Evolutionary conservation across 2,888 invertebrate species (phyloP), one percentile per base, ranked within the genome.

Genomic region (Aquatica leii): DNA sequence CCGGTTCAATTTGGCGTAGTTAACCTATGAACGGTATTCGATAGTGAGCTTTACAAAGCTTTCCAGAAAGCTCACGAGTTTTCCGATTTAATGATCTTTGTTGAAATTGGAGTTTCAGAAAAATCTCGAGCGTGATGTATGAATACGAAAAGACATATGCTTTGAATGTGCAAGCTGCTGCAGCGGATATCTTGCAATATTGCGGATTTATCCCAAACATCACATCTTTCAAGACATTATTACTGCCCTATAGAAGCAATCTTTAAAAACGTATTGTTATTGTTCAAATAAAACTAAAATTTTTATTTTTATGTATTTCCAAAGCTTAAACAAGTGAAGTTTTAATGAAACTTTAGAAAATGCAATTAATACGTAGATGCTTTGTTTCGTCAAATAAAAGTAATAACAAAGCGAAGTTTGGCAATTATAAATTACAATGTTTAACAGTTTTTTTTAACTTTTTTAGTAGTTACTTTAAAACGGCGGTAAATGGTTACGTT

Each of bases 1-100:
- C 69, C 68, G 69, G 74, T 74, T 77, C 76, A 76, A 76, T 78
- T 78, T 77, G 74, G 70, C 73, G 73, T 71, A 75, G 78, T 78
- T 78, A 78, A 77, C 77, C 76, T 77, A 65, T 66, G 64, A 65
- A 65, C 65, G 65, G 52, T 59, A 59, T 41, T 37, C 70, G 70
- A 71, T 62, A 69, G 61, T 70, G 64, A 67, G 41, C 72, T 67
- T 62, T 74, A 74, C 49, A 59, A 59, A 61, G 21, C 55, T 20
- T 49, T 35, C 50, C 62, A 49, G 68, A 72, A 64, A 65, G 69
- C 55, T 62, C 54, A 65, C 50, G 57, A 62, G 46, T 62, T 67
- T 66, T 37, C 20, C 46, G 53, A 50, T 68, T 70, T 76, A 75
- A 77, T 76, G 74, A 76, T 74, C 72, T 69, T 52, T 68, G 69